Evolutionary conservation across 2,888 invertebrate genomes (phyloP).

Genomic region (Itoplectis maculator): DNA sequence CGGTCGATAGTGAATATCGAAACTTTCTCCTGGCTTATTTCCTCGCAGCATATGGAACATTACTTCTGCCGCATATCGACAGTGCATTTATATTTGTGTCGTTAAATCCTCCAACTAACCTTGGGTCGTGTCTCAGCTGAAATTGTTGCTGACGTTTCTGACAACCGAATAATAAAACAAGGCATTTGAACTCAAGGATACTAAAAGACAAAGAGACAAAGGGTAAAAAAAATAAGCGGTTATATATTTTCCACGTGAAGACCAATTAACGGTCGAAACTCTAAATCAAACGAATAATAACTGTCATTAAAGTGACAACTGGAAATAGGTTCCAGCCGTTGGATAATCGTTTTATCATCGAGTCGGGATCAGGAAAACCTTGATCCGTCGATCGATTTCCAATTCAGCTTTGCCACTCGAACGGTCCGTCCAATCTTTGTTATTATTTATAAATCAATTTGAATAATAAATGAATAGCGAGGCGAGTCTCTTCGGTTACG

Average conservation of each 20-base stretch:
- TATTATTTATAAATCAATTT: constrained; percentile 26
- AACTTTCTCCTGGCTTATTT: constrained; percentile 37
- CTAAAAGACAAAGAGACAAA: background rate
- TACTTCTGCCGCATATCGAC: background rate
- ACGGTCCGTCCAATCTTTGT: background rate
- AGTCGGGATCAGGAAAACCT: background rate
- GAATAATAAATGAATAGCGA: constrained; percentile 12
- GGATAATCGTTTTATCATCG: background rate
- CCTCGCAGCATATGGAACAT: background rate
- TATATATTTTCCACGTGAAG: background rate
- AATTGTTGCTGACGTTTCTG: background rate
- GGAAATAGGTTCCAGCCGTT: background rate
- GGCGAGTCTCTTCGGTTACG: background rate
- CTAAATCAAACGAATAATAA: background rate
- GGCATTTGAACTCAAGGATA: background rate
- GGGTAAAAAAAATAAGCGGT: background rate
- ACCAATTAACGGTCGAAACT: background rate
- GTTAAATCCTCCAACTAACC: background rate
- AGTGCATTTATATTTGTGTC: background rate
- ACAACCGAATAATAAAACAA: background rate
- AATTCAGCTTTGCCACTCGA: background rate
- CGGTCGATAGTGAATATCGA: constrained; percentile 14
- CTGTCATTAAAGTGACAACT: background rate
- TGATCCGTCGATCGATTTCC: background rate
- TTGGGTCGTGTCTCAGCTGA: background rate